These are phyloP conservation scores for Aphis gossypii DNA, from an alignment of 1,140 invertebrate species.

Conservation along the genomic window DNA sequence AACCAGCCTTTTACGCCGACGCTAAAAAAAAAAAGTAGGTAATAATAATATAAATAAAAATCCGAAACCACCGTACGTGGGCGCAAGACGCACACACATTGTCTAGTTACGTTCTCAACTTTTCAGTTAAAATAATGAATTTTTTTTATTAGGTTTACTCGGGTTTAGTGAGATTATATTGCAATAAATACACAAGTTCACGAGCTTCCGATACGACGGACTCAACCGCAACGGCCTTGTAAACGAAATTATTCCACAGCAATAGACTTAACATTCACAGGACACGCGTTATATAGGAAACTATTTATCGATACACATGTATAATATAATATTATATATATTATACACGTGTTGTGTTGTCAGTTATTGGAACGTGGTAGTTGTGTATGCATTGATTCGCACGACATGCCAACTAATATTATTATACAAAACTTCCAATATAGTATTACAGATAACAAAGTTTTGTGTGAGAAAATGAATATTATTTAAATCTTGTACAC, in stretches of 20 bases:
- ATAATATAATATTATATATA: neutral
- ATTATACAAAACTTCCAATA: neutral
- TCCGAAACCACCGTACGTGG: neutral
- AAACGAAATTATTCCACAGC: neutral
- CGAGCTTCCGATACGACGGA: neutral
- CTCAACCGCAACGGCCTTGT: neutral
- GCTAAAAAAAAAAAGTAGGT: neutral
- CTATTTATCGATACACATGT: neutral
- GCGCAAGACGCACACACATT: neutral
- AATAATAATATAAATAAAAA: neutral
- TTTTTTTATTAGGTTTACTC: neutral
- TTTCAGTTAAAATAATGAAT: neutral
- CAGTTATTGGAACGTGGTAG: neutral
- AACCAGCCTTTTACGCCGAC: neutral
- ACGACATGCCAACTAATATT: neutral
- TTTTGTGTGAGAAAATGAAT: neutral
- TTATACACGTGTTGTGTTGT: neutral
- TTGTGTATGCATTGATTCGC: neutral
- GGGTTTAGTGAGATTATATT: no score
- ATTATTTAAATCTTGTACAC: neutral
- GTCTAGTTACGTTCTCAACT: neutral
- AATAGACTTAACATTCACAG: neutral
- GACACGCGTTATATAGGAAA: neutral
- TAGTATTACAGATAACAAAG: neutral
- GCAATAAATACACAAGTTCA: neutral